Conservation (phyloP, 2,797 vertebrate genomes). For the Gallinago stenura region DNA sequence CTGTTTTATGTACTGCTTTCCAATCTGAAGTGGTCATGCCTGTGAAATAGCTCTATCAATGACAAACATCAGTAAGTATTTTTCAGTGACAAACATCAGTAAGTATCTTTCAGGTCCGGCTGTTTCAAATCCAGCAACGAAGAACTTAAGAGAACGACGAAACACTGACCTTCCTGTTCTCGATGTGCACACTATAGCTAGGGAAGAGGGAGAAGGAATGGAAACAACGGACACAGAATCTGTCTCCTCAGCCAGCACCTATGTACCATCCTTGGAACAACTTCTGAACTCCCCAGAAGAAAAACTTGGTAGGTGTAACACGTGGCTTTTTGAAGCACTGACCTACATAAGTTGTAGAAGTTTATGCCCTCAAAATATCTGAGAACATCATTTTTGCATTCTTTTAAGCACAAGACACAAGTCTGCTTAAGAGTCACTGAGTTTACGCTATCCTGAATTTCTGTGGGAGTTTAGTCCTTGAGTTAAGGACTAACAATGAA, state of each 20-base stretch:
- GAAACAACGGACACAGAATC: constrained; percentile 92
- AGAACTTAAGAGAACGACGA: constrained; percentile 83
- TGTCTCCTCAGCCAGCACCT: constrained; percentile 81
- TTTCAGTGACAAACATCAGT: constrained; percentile 66
- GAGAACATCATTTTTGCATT: neutral
- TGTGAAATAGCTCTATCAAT: neutral
- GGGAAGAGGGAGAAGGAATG: constrained; percentile 97
- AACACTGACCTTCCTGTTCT: constrained; percentile 80
- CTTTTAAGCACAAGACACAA: neutral
- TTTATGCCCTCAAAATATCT: neutral
- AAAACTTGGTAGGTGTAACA: constrained; percentile 81
- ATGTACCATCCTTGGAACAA: constrained; percentile 89
- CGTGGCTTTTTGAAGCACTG: neutral
- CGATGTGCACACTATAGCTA: constrained; percentile 87
- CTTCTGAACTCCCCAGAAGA: constrained; percentile 89
- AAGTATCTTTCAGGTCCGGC: constrained; percentile 75
- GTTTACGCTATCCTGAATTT: neutral
- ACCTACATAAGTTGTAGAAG: neutral
- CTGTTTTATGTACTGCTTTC: neutral
- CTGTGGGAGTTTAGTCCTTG: neutral
- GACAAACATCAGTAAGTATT: neutral
- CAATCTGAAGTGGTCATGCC: neutral
- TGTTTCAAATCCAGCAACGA: constrained; percentile 80
- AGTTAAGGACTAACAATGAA: neutral
- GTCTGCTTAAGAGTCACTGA: neutral